Evolutionary conservation across 2,888 invertebrate species (phyloP).

Genomic region (Athripsodes cinereus): DNA sequence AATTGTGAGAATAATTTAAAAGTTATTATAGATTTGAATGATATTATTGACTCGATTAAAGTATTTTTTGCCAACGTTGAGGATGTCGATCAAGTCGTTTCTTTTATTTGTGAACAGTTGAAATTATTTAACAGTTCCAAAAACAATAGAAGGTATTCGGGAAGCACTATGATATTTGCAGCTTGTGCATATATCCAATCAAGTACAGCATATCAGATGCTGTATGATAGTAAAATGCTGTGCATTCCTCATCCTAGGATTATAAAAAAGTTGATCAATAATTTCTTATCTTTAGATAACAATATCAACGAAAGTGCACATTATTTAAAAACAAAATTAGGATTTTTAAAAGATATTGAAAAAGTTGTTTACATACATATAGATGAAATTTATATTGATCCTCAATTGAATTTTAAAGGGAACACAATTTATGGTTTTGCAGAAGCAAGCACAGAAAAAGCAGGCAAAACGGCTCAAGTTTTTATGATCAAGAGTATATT

Average conservation of each 20-base stretch:
- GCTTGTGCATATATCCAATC: background rate
- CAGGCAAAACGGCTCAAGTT: constrained; percentile 1
- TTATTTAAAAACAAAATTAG: background rate
- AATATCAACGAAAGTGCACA: background rate
- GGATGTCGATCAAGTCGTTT: background rate
- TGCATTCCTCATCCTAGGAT: constrained; percentile 1
- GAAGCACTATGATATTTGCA: background rate
- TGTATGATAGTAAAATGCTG: background rate
- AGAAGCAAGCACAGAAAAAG: background rate
- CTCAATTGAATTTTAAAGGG: constrained; percentile 3
- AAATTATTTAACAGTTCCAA: background rate
- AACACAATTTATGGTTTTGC: background rate
- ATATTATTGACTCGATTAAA: background rate
- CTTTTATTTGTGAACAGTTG: background rate
- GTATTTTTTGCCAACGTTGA: background rate
- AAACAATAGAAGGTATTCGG: background rate
- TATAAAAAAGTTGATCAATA: background rate
- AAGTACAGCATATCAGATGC: background rate
- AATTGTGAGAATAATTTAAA: background rate
- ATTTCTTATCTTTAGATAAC: background rate
- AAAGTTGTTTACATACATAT: background rate
- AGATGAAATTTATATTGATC: constrained; percentile 2
- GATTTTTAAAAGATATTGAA: background rate
- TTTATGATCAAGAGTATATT: constrained; percentile 3
- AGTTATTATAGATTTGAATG: background rate